Evolutionary conservation across 2,888 invertebrate genomes (phyloP), one percentile per base, ranked within the genome.

Genomic region (Microctonus hyperodae): DNA sequence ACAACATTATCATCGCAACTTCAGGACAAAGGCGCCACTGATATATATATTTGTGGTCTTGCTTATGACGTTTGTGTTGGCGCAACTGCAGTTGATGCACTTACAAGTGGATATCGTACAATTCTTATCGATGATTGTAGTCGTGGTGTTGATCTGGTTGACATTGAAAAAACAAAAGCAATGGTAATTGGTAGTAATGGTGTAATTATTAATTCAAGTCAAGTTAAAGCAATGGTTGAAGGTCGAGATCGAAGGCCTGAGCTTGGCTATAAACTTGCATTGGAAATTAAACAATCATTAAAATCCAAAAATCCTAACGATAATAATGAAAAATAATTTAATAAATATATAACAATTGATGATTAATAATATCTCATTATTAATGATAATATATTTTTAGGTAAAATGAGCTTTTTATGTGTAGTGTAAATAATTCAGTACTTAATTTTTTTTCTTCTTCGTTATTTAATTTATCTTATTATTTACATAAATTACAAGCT

Each of bases 61-160:
- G 98, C 98, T 0, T 96, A 95, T 79, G 98, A 98, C 83, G 93
- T 97, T 55, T 98, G 98, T 83, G 97, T 98, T 6, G 94, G 94
- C 0, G 93, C 95, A 5, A 96, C 97, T 0, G 94, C 95, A 40
- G 90, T 91, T 0, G 95, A 97, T 85, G 92, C 96, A 0, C 84
- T 96, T n/a, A 93, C 94, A 1, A 92, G 93, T 75, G 97, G 96
- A 0, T 97, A 95, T 86, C 89, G 96, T 72, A 94, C 97, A 11
- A 88, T 95, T 59, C 85, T 97, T 33, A 88, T 97, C 10, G 96
- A 97, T 75, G 96, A 97, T 85, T 96, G 96, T 72, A 91, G 93
- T 75, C 89, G 96, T 57, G 97, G 97, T 1, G 95, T 97, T 0
- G 92, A 93, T 83, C 85, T 93, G 31, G 88, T 91, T 22, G 95